phyloP scores from a whole-genome alignment of 2,113 vertebrate species.

The Tor tambroides region DNA sequence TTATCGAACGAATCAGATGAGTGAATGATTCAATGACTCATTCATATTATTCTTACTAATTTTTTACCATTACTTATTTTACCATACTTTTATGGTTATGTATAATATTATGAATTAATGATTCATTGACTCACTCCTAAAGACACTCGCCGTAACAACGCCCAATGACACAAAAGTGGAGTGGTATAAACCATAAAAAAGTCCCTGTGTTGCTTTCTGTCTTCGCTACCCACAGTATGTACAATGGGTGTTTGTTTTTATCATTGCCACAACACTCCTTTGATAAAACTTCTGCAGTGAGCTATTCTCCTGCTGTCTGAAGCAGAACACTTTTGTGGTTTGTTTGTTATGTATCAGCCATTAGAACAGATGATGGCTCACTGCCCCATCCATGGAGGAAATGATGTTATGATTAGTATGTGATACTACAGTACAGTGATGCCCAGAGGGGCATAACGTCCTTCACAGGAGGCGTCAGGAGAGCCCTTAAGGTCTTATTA shows the following conservation, averaged over 20 bases:
- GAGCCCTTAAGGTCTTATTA: conserved; percentile 59
- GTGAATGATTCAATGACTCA: not conserved
- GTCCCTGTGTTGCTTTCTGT: not conserved
- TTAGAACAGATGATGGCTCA: conserved; percentile 43
- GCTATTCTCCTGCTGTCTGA: not conserved
- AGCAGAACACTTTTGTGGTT: not conserved
- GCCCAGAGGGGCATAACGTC: conserved; percentile 51
- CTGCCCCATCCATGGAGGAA: conserved; percentile 29
- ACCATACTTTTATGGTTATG: not conserved
- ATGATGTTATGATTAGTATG: conserved; percentile 49
- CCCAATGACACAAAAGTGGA: not conserved
- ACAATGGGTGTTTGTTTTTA: not conserved
- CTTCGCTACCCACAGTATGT: not conserved
- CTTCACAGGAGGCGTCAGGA: conserved; percentile 52
- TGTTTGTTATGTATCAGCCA: conserved; percentile 20
- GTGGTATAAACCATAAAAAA: not conserved
- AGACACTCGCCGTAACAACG: not conserved
- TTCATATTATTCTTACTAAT: not conserved
- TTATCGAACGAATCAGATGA: not conserved
- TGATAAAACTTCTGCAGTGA: not conserved
- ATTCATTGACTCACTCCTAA: not conserved
- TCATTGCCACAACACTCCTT: not conserved
- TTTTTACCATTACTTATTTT: too few species aligned
- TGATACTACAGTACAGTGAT: conserved; percentile 45
- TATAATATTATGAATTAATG: not conserved